Evolutionary conservation across 2,888 invertebrate genomes (phyloP), one percentile per base, ranked within the genome.

Genomic region (Gasteruption jaculator): DNA sequence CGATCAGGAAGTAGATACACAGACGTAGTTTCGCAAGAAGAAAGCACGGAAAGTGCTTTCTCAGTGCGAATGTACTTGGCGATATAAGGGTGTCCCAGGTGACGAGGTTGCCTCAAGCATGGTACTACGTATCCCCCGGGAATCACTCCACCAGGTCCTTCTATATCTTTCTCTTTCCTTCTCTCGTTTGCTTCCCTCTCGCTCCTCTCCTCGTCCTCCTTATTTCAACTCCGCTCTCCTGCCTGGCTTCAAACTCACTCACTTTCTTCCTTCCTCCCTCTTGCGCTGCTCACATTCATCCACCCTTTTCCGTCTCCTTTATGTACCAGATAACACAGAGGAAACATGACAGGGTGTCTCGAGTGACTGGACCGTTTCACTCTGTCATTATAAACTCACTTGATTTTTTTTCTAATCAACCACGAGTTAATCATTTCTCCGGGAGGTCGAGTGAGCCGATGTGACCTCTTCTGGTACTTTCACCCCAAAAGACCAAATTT

Each of bases 51-150:
- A 59, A 56, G 53, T 53, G 57, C 53, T 60, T 64, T 63, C 62
- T 63, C 55, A 58, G 52, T 49, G 54, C 56, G 65, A 65, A 63
- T 64, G 63, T 65, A 65, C 65, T 61, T 53, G 58, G 56, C 65
- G 64, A 65, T 65, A 65, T 64, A 65, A 65, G 65, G 62, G 56
- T 61, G 65, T 65, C 65, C 65, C 65, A 65, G 62, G 65, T 65
- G 65, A 65, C 65, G 63, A 64, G 65, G n/a, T 61, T 60, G 65
- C 65, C 64, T 65, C 63, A 61, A 60, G 57, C 65, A 58, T 59
- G 54, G 63, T 61, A 57, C 61, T 63, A 64, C 63, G 61, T 56
- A 58, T 58, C 65, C 61, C 65, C 25, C 51, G 65, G 60, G 65
- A 63, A 11, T 7, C 6, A 55, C 60, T 53, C 57, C 61, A 57